phyloP scores from a whole-genome alignment of 2,113 vertebrate genomes.

The Elephantulus edwardii region DNA sequence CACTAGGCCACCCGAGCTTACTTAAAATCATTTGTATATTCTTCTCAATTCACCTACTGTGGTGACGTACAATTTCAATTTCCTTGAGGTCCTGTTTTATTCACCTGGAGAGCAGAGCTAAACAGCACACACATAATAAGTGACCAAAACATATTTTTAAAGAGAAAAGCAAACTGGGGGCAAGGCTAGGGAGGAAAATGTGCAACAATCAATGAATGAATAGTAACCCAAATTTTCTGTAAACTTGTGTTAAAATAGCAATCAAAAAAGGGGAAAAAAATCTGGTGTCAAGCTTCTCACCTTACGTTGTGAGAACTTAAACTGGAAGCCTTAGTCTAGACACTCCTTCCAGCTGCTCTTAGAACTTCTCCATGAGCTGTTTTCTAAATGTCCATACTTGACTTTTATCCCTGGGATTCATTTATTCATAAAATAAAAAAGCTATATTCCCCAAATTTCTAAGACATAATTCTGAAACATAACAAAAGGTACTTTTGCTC shows the following conservation, averaged over 20 bases:
- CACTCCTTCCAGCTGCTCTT: not conserved
- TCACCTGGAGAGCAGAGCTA: not conserved
- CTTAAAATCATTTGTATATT: not conserved
- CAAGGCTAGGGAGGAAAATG: too few species aligned
- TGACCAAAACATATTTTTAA: too few species aligned
- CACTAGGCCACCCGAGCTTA: too few species aligned
- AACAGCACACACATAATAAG: not conserved
- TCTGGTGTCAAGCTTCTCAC: not conserved
- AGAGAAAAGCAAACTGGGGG: too few species aligned
- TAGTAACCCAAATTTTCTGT: too few species aligned
- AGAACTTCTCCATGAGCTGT: not conserved
- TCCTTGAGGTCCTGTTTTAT: not conserved
- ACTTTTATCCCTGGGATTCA: constrained; percentile 16
- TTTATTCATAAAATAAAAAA: constrained; percentile 11
- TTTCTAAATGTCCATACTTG: constrained; percentile 1
- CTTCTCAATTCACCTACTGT: not conserved
- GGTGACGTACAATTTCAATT: not conserved
- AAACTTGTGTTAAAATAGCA: too few species aligned
- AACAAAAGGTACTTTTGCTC: constrained; percentile 51
- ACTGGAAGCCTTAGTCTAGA: not conserved
- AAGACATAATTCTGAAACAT: constrained; percentile 37
- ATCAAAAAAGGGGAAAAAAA: too few species aligned
- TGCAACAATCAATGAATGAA: too few species aligned
- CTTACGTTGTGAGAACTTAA: not conserved
- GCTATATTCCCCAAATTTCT: constrained; percentile 15